These are phyloP conservation scores for Camponotus pennsylvanicus DNA, from an alignment of 1,140 invertebrate species.

Conservation along the genomic window DNA sequence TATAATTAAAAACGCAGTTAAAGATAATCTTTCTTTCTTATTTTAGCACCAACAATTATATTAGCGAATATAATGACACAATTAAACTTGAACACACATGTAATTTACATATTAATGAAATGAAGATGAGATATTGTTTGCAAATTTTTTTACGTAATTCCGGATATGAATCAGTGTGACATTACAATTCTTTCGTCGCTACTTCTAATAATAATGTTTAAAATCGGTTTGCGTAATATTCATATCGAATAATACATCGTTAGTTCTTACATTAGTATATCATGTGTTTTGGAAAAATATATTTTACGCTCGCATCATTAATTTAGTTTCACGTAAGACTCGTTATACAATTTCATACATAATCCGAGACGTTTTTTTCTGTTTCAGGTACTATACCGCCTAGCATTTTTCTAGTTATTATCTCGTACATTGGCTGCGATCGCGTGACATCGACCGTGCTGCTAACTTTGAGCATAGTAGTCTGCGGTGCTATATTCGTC, in stretches of 20 bases:
- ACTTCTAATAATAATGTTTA: neutral
- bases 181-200: neutral
- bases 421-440: constrained; percentile 90
- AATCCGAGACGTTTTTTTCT: neutral
- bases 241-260: neutral
- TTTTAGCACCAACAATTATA: neutral
- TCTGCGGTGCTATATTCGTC: constrained; percentile 93
- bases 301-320: neutral
- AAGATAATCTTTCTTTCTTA: neutral
- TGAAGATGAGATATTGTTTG: constrained; percentile 39
- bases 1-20: too few species aligned
- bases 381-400: constrained; percentile 89
- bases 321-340: neutral
- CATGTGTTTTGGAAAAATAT: neutral
- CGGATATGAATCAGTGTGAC: neutral
- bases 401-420: constrained; percentile 88
- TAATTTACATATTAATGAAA: constrained; percentile 39
- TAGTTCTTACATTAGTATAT: neutral
- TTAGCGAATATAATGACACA: neutral
- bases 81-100: neutral
- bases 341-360: neutral
- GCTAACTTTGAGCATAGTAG: constrained; percentile 90
- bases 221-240: neutral
- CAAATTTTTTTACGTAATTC: constrained; percentile 13
- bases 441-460: constrained; percentile 89